Conservation (phyloP, 1,140 invertebrate species). For the Ditylenchus dipsaci region DNA sequence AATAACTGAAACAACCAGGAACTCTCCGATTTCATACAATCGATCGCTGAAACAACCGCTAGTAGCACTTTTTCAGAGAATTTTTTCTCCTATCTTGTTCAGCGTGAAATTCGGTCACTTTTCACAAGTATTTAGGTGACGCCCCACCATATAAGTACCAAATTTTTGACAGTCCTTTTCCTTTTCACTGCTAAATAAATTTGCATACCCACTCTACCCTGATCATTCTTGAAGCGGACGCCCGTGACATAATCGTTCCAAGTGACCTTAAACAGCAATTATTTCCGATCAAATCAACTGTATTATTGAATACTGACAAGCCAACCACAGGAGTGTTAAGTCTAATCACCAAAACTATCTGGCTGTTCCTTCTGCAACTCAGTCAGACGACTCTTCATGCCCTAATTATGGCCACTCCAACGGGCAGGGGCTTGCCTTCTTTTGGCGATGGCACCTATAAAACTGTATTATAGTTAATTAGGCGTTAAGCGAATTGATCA, state of each 20-base stretch:
- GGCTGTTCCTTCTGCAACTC: conserved; percentile 35
- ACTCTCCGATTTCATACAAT: too few species aligned
- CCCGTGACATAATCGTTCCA: conserved; percentile 57
- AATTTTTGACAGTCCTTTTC: too few species aligned
- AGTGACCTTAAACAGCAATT: conserved; percentile 19
- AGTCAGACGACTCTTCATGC: conserved; percentile 48
- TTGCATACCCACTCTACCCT: conserved; percentile 30
- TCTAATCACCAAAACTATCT: conserved; percentile 35
- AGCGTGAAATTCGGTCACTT: too few species aligned
- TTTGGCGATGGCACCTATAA: conserved; percentile 51
- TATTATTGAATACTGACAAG: conserved; percentile 1
- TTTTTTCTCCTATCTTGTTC: too few species aligned
- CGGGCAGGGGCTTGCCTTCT: conserved; percentile 58
- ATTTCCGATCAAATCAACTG: too few species aligned
- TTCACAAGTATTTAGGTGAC: too few species aligned
- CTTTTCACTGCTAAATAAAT: too few species aligned
- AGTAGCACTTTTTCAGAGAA: too few species aligned
- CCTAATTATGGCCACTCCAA: conserved; percentile 57
- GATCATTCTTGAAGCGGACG: conserved; percentile 27
- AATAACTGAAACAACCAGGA: too few species aligned
- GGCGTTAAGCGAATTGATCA: not conserved
- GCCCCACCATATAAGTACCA: too few species aligned
- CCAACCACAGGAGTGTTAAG: conserved; percentile 47
- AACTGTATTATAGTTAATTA: not conserved
- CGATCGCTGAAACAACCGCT: too few species aligned